Conservation (phyloP, 2,113 vertebrate species). For the Cisticola juncidis region DNA sequence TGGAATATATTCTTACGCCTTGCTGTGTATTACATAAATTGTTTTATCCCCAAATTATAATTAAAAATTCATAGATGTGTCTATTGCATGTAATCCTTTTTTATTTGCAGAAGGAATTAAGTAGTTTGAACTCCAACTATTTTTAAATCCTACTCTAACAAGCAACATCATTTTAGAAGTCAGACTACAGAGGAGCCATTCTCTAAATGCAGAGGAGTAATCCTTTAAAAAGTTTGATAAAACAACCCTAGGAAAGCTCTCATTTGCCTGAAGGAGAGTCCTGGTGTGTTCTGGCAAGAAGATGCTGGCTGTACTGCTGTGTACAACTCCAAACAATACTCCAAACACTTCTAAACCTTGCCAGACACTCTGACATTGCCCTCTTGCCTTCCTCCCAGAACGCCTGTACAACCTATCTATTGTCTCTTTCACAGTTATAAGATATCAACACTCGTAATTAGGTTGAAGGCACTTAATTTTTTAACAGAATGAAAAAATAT, state of each 20-base stretch:
- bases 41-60: not conserved
- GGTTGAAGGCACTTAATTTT: not conserved
- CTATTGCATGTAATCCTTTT: not conserved
- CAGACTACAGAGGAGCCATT: not conserved
- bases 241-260: not conserved
- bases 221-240: not conserved
- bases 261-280: not conserved
- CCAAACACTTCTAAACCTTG: rapidly evolving
- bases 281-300: not conserved
- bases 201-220: not conserved
- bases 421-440: conserved; percentile 18
- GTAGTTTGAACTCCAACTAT: not conserved
- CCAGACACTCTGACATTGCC: not conserved
- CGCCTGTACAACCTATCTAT: not conserved
- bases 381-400: not conserved
- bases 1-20: not conserved
- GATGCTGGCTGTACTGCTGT: not conserved
- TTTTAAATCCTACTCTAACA: not conserved
- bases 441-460: conserved; percentile 28
- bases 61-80: not conserved
- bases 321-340: rapidly evolving
- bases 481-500: conserved; percentile 56
- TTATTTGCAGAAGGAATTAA: not conserved
- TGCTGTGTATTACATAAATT: not conserved
- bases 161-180: not conserved